A percentile compares a stretch with the other conserved stretches of the same genome.
phyloP scores from a whole-genome alignment of 2,888 invertebrate species.

The Lepidocyrtinus sp. region DNA sequence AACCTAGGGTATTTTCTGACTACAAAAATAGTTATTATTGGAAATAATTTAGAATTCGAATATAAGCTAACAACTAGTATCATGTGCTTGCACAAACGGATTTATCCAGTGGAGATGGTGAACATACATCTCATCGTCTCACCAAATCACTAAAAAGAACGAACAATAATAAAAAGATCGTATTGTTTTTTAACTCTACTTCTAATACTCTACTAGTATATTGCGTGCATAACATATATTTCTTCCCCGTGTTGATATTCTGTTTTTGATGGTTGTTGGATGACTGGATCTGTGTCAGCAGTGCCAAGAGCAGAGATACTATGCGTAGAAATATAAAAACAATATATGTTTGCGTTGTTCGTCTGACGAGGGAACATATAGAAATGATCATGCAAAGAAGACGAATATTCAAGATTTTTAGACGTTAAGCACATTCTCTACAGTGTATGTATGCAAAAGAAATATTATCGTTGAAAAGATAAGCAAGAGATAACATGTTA shows the following conservation, averaged over 20 bases:
- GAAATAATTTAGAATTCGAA: not conserved
- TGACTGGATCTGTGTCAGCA: conserved; percentile 59
- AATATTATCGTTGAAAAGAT: conserved; percentile 1
- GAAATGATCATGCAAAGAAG: not conserved
- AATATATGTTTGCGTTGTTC: not conserved
- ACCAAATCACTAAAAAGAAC: no score
- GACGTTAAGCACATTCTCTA: not conserved
- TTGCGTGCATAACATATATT: conserved; percentile 1
- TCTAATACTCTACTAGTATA: not conserved
- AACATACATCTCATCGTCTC: conserved; percentile 12
- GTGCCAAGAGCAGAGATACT: conserved; percentile 46
- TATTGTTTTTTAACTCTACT: not conserved
- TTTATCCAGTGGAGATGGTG: conserved; percentile 8
- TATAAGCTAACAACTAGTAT: not conserved
- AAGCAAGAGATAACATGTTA: no score
- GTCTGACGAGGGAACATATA: not conserved
- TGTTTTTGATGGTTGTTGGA: conserved; percentile 38
- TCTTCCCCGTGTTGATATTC: conserved; percentile 1
- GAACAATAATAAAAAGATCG: not conserved
- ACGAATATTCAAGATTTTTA: not conserved
- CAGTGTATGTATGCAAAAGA: not conserved
- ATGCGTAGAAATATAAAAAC: no score
- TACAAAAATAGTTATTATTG: no score
- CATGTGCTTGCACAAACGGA: conserved; percentile 29
- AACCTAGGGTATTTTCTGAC: no score